phyloP scores from a whole-genome alignment of 1,140 invertebrate species.

The Dufourea novaeangliae region DNA sequence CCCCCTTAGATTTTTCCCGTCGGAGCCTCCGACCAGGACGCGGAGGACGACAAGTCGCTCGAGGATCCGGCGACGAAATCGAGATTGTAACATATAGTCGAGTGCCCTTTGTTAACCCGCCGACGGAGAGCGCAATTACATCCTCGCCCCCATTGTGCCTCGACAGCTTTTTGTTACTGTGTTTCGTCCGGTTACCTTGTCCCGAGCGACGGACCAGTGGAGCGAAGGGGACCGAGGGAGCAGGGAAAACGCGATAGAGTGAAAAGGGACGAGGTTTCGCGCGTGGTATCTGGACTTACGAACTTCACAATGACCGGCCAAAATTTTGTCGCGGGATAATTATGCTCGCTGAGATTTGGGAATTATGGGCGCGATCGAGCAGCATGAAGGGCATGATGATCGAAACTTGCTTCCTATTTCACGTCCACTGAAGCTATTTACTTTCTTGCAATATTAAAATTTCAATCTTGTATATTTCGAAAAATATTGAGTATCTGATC shows the following conservation, averaged over 20 bases:
- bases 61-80: conserved; percentile 76
- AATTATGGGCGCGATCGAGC: neutral
- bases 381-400: neutral
- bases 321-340: neutral
- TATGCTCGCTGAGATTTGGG: neutral
- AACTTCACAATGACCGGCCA: neutral
- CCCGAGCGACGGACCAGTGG: neutral
- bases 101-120: conserved; percentile 72
- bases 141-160: conserved; percentile 64
- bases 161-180: conserved; percentile 80
- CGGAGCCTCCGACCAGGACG: conserved; percentile 23
- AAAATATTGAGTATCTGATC: no score
- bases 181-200: conserved; percentile 64
- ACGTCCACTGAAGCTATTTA: no score
- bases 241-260: neutral
- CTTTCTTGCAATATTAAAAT: no score
- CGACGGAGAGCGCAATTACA: conserved; percentile 77
- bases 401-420: no score
- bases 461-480: no score
- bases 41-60: conserved; percentile 40
- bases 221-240: neutral
- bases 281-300: neutral
- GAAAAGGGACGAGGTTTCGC: neutral
- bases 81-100: conserved; percentile 79
- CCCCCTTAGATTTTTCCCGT: conserved; percentile 2